Evolutionary conservation across 2,113 vertebrate species (phyloP).

Genomic region (Tautogolabrus adspersus): DNA sequence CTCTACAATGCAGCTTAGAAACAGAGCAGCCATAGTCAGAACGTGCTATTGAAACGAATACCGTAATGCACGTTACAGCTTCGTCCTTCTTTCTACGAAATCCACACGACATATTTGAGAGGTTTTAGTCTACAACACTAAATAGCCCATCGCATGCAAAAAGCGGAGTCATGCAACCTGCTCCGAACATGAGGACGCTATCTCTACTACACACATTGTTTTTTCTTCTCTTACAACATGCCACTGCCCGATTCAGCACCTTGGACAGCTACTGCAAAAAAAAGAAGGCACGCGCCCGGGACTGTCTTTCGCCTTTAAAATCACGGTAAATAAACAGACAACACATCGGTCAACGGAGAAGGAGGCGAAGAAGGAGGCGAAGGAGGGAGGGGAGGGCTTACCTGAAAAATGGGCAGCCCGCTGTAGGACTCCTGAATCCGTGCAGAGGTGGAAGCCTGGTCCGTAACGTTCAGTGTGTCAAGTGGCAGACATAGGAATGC

Average conservation of each 20-base stretch:
- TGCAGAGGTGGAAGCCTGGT: conserved; percentile 69
- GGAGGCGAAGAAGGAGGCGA: not conserved
- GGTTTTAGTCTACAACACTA: conserved; percentile 63
- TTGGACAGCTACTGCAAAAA: conserved; percentile 68
- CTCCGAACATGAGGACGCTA: conserved; percentile 55
- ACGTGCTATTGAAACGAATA: conserved; percentile 37
- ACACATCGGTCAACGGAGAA: conserved; percentile 53
- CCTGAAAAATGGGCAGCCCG: conserved; percentile 73
- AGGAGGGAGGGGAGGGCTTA: conserved; percentile 37
- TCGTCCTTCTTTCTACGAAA: conserved; percentile 42
- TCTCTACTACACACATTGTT: conserved; percentile 18
- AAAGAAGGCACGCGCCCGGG: conserved; percentile 48
- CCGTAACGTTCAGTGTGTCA: conserved; percentile 74
- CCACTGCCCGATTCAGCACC: conserved; percentile 68
- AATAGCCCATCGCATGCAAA: conserved; percentile 59
- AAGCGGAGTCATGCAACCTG: conserved; percentile 68
- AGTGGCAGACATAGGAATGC: conserved; percentile 81
- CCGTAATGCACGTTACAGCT: conserved; percentile 47
- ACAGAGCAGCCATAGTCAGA: conserved; percentile 45
- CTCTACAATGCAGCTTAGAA: conserved; percentile 66
- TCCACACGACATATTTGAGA: conserved; percentile 55
- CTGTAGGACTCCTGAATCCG: conserved; percentile 70
- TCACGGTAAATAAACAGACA: conserved; percentile 50
- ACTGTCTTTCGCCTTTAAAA: conserved; percentile 26
- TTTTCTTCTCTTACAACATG: conserved; percentile 23